Percentiles rank a stretch among this genome's conserved stretches.
phyloP scores from a whole-genome alignment of 2,888 invertebrate species.

The Platerodrilus igneus region DNA sequence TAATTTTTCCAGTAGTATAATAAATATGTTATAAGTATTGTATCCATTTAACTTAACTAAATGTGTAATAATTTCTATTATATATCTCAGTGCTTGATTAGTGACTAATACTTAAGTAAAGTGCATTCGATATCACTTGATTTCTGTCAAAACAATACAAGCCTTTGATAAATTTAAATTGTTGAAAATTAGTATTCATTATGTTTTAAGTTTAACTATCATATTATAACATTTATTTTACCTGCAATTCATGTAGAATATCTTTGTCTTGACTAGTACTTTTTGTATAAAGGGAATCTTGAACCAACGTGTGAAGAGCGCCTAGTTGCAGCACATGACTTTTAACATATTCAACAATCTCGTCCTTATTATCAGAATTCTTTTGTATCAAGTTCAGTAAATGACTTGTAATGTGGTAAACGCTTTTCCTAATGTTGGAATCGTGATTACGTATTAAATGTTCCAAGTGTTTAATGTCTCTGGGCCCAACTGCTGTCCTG shows the following conservation, averaged over 20 bases:
- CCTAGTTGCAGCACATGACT: constrained; percentile 17
- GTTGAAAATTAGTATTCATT: too few relatives aligned
- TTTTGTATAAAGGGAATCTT: constrained; percentile 6
- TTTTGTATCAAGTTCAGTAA: constrained; percentile 33
- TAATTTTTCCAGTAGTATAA: too few relatives aligned
- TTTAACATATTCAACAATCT: constrained; percentile 28
- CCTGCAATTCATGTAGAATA: constrained; percentile 12
- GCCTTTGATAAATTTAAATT: too few relatives aligned
- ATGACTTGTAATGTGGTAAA: constrained; percentile 30
- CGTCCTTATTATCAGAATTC: constrained; percentile 31
- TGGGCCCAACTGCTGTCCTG: constrained; percentile 55
- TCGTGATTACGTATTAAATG: constrained; percentile 49
- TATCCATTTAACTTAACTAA: too few relatives aligned
- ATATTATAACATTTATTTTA: too few relatives aligned
- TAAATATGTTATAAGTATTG: too few relatives aligned
- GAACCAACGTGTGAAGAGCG: constrained; percentile 19
- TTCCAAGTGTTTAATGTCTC: constrained; percentile 55
- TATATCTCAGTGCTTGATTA: too few relatives aligned
- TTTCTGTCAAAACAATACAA: too few relatives aligned
- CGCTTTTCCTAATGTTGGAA: constrained; percentile 35
- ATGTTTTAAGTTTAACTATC: too few relatives aligned
- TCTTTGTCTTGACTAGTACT: constrained; percentile 4
- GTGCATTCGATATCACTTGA: too few relatives aligned
- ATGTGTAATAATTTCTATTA: too few relatives aligned
- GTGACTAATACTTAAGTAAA: too few relatives aligned